Evolutionary conservation across 2,888 invertebrate genomes (phyloP), one percentile per base, ranked within the genome.

Genomic region (Iselma pallidipennis): DNA sequence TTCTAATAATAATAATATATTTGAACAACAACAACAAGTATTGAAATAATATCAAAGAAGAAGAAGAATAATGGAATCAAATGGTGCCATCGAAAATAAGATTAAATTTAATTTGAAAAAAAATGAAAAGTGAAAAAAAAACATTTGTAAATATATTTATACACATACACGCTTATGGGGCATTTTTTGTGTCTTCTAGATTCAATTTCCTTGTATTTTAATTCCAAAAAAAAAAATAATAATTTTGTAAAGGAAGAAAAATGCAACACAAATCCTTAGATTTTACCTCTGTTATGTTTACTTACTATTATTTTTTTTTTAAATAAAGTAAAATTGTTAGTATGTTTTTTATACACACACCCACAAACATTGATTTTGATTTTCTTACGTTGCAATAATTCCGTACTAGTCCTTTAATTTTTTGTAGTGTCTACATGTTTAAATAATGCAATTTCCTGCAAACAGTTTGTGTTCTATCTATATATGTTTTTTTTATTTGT

Each of bases 11-110:
- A 52, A n/a, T n/a, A n/a, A n/a, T n/a, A n/a, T n/a, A 54, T 12
- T 56, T 29, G 52, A 63, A 55, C 29, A 56, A 14, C 48, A 51
- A 26, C 23, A 56, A 55, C 29, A 48, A 31, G 19, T 14, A 28
- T 56, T 48, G 45, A 45, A 45, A 45, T n/a, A 28, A 25, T 49
- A 56, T 56, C 52, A 63, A 50, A 57, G 61, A 65, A 70, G 73
- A 76, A 23, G 45, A 23, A 45, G 45, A 45, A n/a, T n/a, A n/a
- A n/a, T 77, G 75, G 77, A 77, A 78, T 78, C 78, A 72, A 70
- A 77, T 74, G 77, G 77, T 78, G 78, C 78, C 78, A 78, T 78
- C 74, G 64, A 71, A 67, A 37, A 14, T 16, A 16, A 37, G 16
- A 37, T 37, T 37, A 37, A 16, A 37, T n/a, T n/a, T n/a, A n/a